A percentile compares a stretch with the other conserved stretches of the same genome.
Evolutionary conservation across 2,113 vertebrate species (phyloP).

Genomic region (Macrotis lagotis): DNA sequence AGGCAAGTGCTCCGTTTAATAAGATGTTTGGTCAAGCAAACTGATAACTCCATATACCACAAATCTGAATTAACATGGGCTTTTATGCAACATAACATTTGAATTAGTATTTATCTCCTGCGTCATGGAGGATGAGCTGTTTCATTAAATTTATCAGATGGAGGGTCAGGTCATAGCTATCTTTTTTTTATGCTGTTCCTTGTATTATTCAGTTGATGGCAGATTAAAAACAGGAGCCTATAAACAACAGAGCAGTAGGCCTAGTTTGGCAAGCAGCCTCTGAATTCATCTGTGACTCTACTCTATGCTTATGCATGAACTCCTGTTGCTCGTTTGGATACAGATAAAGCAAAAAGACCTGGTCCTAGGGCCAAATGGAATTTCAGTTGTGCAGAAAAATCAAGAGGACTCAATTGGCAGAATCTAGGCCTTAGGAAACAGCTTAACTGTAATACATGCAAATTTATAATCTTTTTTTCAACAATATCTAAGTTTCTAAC

Average conservation of each 20-base stretch:
- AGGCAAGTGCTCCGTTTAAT: slow-evolving; percentile 35
- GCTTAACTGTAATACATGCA: slow-evolving; percentile 47
- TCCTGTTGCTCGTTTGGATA: background rate
- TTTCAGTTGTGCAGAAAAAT: background rate
- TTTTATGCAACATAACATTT: slow-evolving; percentile 44
- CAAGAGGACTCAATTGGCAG: slow-evolving; percentile 18
- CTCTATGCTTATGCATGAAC: background rate
- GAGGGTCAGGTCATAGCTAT: background rate
- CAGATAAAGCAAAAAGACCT: slow-evolving; percentile 8
- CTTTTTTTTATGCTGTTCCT: background rate
- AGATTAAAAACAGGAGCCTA: slow-evolving; percentile 32
- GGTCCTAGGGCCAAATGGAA: background rate
- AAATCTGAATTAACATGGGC: slow-evolving; percentile 45
- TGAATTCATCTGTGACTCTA: background rate
- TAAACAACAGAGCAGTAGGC: background rate
- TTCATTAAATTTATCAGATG: slow-evolving; percentile 43
- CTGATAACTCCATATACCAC: slow-evolving; percentile 43
- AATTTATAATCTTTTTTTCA: slow-evolving; percentile 56
- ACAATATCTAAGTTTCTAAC: slow-evolving; percentile 39
- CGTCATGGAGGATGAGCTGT: slow-evolving; percentile 16
- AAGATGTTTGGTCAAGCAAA: slow-evolving; percentile 47
- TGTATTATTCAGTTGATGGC: slow-evolving; percentile 10
- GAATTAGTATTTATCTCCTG: slow-evolving; percentile 34
- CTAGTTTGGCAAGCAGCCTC: background rate
- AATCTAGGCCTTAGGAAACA: slow-evolving; percentile 25